These are phyloP conservation scores for Orthosia cruda DNA, from an alignment of 2,888 invertebrate genomes.

Conservation along the genomic window DNA sequence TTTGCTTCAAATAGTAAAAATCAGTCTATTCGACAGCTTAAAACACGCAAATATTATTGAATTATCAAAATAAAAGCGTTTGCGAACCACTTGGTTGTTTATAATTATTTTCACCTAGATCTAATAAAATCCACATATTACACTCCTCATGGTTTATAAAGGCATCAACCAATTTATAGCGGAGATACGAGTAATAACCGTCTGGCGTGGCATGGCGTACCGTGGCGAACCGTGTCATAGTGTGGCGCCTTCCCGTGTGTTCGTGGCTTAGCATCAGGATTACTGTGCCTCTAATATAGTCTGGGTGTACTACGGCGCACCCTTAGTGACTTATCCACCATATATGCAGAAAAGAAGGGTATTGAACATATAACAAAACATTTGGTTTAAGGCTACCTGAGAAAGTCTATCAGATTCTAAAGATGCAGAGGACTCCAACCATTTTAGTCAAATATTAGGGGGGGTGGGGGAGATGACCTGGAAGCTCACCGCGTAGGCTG, in stretches of 20 bases:
- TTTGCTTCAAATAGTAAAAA: no score
- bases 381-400: not conserved
- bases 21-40: no score
- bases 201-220: not conserved
- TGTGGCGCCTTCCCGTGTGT: constrained; percentile 24
- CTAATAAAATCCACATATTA: constrained; percentile 11
- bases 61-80: no score
- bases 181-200: constrained; percentile 37
- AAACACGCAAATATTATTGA: no score
- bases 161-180: constrained; percentile 44
- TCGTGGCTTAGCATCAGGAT: constrained; percentile 55
- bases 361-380: not conserved
- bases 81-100: no score
- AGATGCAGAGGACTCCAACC: not conserved
- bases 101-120: not conserved
- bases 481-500: no score
- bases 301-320: constrained; percentile 15
- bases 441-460: not conserved
- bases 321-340: constrained; percentile 5
- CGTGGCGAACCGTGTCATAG: not conserved
- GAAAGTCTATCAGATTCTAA: not conserved
- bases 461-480: no score
- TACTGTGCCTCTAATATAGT: constrained; percentile 44
- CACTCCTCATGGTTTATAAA: constrained; percentile 24
- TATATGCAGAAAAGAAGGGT: not conserved